These are phyloP conservation scores for Tetanocera ferruginea DNA, from an alignment of 2,888 invertebrate species.

Conservation along the genomic window DNA sequence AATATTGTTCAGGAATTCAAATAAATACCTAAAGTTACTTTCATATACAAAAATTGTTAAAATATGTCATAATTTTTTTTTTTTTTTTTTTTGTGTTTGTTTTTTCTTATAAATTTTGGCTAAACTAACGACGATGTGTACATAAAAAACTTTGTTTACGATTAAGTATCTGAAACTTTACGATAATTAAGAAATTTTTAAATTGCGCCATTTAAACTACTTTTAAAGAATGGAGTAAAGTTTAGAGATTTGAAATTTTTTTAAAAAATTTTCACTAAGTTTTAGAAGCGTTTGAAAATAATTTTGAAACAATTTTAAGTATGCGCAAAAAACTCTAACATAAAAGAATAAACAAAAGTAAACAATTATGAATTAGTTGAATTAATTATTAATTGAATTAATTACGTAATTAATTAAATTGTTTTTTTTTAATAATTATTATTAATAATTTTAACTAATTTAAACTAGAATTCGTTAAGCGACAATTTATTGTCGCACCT, in stretches of 20 bases:
- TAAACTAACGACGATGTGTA: constrained; percentile 63
- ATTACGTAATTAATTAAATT: constrained; percentile 36
- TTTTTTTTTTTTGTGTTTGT: constrained; percentile 32
- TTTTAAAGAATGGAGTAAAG: not conserved
- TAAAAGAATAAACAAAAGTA: constrained; percentile 11
- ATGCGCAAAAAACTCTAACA: constrained; percentile 14
- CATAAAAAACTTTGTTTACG: constrained; percentile 62
- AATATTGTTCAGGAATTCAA: not conserved
- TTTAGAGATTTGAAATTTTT: not conserved
- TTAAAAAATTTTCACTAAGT: not conserved
- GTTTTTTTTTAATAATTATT: constrained; percentile 51
- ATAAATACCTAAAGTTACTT: constrained; percentile 19
- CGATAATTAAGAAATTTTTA: not conserved
- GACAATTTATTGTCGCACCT: constrained; percentile 71
- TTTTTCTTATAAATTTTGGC: constrained; percentile 39
- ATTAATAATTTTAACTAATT: constrained; percentile 42
- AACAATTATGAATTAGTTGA: constrained; percentile 30
- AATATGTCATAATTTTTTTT: constrained; percentile 40
- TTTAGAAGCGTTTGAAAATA: not conserved
- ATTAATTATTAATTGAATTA: constrained; percentile 28
- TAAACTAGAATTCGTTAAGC: constrained; percentile 53
- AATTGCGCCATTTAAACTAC: constrained; percentile 25
- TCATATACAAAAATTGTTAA: constrained; percentile 29
- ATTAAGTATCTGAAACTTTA: constrained; percentile 11
- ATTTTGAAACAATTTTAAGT: not conserved